phyloP scores from a whole-genome alignment of 2,113 vertebrate genomes.

The Hirundichthys speculiger region DNA sequence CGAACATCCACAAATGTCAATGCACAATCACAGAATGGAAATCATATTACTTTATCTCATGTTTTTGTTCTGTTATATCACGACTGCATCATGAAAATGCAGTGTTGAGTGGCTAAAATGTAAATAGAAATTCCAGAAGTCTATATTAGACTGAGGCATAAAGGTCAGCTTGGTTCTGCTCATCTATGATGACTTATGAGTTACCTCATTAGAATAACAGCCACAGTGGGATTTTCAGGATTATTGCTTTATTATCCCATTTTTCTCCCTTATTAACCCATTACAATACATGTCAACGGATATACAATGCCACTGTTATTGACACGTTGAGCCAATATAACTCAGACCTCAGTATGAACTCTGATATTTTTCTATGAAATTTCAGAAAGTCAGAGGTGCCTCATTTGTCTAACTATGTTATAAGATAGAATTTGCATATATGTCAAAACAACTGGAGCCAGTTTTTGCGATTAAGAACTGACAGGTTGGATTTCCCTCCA shows the following conservation, averaged over 20 bases:
- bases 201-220: conserved; percentile 50
- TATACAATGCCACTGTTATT: conserved; percentile 26
- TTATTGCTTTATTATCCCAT: conserved; percentile 44
- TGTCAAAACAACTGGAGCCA: conserved; percentile 63
- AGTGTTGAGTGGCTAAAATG: conserved; percentile 17
- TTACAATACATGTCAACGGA: conserved; percentile 41
- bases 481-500: conserved; percentile 59
- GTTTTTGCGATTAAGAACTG: conserved; percentile 57
- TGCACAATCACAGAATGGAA: conserved; percentile 5
- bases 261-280: conserved; percentile 33
- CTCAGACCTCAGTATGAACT: conserved; percentile 24
- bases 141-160: conserved; percentile 22
- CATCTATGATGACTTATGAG: conserved; percentile 43
- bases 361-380: conserved; percentile 25
- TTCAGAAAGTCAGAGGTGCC: conserved; percentile 27
- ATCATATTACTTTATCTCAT: not conserved
- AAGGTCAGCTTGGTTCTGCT: conserved; percentile 38
- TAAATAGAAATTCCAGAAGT: conserved; percentile 30
- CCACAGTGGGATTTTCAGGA: conserved; percentile 32
- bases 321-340: conserved; percentile 60
- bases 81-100: conserved; percentile 22
- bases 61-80: conserved; percentile 19
- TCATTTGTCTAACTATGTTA: conserved; percentile 53
- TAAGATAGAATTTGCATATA: conserved; percentile 64
- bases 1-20: not conserved